A percentile compares a stretch with the other conserved stretches of the same genome.
These are phyloP conservation scores for Tyrophagus putrescentiae DNA, from an alignment of 1,140 invertebrate species.

Conservation along the genomic window DNA sequence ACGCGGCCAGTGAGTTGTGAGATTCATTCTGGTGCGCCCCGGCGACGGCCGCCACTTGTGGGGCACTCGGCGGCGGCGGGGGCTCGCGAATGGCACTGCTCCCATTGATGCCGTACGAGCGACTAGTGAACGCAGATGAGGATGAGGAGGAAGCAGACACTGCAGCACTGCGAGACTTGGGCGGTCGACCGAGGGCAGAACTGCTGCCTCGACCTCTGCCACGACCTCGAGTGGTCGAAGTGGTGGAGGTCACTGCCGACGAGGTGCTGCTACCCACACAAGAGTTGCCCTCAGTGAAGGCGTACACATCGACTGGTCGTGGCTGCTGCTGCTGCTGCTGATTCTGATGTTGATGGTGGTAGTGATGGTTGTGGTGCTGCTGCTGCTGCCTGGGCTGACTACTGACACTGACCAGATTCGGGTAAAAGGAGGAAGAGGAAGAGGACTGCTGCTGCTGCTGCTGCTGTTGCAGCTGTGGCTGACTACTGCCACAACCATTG, in stretches of 20 bases:
- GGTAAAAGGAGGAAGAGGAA: too few species aligned
- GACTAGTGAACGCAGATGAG: neutral
- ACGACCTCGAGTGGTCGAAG: neutral
- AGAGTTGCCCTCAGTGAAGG: too few species aligned
- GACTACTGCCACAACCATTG: neutral
- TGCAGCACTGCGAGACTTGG: neutral
- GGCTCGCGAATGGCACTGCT: neutral
- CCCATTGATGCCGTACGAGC: neutral
- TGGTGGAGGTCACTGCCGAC: too few species aligned
- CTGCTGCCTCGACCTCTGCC: too few species aligned
- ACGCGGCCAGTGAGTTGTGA: slow-evolving; percentile 5
- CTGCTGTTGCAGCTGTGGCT: neutral
- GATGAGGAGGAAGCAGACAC: neutral
- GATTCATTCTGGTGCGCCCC: slow-evolving; percentile 10
- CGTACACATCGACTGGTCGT: too few species aligned
- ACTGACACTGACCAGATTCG: too few species aligned
- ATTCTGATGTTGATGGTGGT: too few species aligned
- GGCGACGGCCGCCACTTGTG: neutral
- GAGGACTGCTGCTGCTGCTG: too few species aligned
- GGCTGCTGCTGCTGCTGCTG: too few species aligned
- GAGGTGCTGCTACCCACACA: too few species aligned
- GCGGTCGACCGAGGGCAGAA: too few species aligned
- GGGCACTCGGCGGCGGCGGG: neutral
- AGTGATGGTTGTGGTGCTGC: neutral
- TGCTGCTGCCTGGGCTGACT: too few species aligned